These are phyloP conservation scores for Caenorhabditis wallacei DNA, from an alignment of 2,888 invertebrate genomes.

Conservation along the genomic window DNA sequence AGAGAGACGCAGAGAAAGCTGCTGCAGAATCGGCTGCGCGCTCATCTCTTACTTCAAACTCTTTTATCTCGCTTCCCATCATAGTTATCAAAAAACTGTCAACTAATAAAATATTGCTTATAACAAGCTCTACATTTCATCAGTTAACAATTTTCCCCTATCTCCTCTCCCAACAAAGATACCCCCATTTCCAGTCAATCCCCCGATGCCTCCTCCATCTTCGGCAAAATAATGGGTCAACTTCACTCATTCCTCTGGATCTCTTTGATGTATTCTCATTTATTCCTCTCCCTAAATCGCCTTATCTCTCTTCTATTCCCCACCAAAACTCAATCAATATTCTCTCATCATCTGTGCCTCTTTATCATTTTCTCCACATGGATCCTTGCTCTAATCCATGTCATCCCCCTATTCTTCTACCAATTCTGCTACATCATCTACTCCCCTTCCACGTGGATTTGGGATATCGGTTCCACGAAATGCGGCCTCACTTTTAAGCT, in stretches of 20 bases:
- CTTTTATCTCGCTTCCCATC: too few relatives aligned
- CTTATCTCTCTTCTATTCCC: slow-evolving; percentile 62
- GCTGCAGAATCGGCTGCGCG: too few relatives aligned
- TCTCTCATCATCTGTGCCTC: slow-evolving; percentile 4
- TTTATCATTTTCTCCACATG: slow-evolving; percentile 45
- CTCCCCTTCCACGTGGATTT: slow-evolving; percentile 49
- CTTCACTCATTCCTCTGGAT: slow-evolving; percentile 65
- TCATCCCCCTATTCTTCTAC: slow-evolving; percentile 61
- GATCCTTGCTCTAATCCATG: slow-evolving; percentile 45
- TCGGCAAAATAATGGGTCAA: slow-evolving; percentile 64
- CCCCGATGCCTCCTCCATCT: not conserved
- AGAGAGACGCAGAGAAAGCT: too few relatives aligned
- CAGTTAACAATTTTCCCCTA: too few relatives aligned
- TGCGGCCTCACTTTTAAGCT: slow-evolving; percentile 37
- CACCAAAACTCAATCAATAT: slow-evolving; percentile 2
- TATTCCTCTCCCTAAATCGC: slow-evolving; percentile 65
- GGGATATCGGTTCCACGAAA: slow-evolving; percentile 52
- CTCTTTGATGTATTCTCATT: slow-evolving; percentile 67
- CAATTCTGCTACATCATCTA: slow-evolving; percentile 61
- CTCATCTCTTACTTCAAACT: too few relatives aligned
- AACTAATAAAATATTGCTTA: too few relatives aligned
- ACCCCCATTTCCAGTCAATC: slow-evolving; percentile 32
- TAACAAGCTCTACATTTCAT: too few relatives aligned
- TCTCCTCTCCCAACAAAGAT: too few relatives aligned
- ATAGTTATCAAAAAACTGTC: too few relatives aligned